Evolutionary conservation across 2,888 invertebrate genomes (phyloP), one percentile per base, ranked within the genome.

Genomic region (Heliconius erato): DNA sequence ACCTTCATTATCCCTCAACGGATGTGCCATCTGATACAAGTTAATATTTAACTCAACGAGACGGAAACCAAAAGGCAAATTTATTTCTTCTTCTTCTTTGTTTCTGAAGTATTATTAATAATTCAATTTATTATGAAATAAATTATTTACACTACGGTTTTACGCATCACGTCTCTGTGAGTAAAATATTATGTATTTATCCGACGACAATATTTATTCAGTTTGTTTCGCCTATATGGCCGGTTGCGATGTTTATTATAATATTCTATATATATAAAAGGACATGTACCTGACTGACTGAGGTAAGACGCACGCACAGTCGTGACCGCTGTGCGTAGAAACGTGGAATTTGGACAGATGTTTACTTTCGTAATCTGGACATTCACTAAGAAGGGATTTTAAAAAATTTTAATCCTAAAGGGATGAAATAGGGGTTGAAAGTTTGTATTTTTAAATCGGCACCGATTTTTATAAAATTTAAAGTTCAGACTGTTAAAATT

Each of bases 181-280:
- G 74, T 76, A 32, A 14, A 32, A 74, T 59, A 32, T 59, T 74
- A 40, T 40, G 11, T 40, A n/a, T 74, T 74, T 74, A n/a, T 35
- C 9, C 14, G 59, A 35, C 59, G 74, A 76, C 35, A 76, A 76
- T 76, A 14, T 76, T 76, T 76, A 35, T 76, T n/a, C n/a, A 76
- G 74, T 63, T 76, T 76, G 74, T 35, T 63, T 59, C 59, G 59
- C 35, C 74, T n/a, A 76, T 76, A 76, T 76, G 32, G 63, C 63
- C 63, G 63, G 35, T 76, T 76, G 26, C 40, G n/a, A 40, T 63
- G 76, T 76, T 35, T 35, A 35, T 35, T 35, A 76, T 40, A 76
- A 35, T 76, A 9, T 49, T 28, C 28, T 28, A 28, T 28, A 28
- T 28, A 28, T 28, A 28, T 28, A 28, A 28, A 28, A 28, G 28